Percentiles rank a stretch among this genome's conserved stretches.
Evolutionary conservation across 1,140 invertebrate genomes (phyloP).

Genomic region (Ceratosolen fusciceps): DNA sequence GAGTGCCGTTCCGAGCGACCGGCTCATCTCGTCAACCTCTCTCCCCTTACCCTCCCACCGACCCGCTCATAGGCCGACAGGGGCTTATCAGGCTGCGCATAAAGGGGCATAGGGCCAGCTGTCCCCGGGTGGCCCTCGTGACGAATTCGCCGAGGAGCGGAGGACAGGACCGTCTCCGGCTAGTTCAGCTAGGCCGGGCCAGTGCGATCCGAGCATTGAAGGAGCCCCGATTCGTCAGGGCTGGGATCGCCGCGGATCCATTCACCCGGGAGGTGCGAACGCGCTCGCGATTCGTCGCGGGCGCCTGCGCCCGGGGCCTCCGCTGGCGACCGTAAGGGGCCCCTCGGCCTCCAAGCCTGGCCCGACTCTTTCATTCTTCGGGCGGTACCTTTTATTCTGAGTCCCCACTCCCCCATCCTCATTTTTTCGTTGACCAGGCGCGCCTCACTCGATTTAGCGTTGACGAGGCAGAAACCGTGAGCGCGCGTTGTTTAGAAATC

Average conservation of each 20-base stretch:
- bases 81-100: constrained; percentile 57
- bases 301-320: constrained; percentile 51
- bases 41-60: too few relatives aligned
- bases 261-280: constrained; percentile 47
- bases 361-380: constrained; percentile 8
- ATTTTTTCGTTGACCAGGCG: background rate
- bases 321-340: background rate
- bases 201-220: constrained; percentile 2
- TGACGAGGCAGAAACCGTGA: constrained; percentile 32
- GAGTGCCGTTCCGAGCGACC: constrained; percentile 46
- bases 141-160: constrained; percentile 57
- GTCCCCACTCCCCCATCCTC: background rate
- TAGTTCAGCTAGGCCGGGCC: background rate
- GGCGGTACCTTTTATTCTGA: constrained; percentile 21
- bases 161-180: constrained; percentile 1
- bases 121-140: constrained; percentile 53
- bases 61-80: too few relatives aligned
- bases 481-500: constrained; percentile 20
- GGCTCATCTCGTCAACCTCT: too few relatives aligned
- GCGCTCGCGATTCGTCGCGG: constrained; percentile 58
- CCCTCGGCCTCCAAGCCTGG: background rate
- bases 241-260: background rate
- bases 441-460: constrained; percentile 25
- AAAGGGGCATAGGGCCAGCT: constrained; percentile 54
- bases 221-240: constrained; percentile 48